These are phyloP conservation scores for Malurus alboscapulatus DNA, from an alignment of 2,113 vertebrate genomes.

Conservation along the genomic window DNA sequence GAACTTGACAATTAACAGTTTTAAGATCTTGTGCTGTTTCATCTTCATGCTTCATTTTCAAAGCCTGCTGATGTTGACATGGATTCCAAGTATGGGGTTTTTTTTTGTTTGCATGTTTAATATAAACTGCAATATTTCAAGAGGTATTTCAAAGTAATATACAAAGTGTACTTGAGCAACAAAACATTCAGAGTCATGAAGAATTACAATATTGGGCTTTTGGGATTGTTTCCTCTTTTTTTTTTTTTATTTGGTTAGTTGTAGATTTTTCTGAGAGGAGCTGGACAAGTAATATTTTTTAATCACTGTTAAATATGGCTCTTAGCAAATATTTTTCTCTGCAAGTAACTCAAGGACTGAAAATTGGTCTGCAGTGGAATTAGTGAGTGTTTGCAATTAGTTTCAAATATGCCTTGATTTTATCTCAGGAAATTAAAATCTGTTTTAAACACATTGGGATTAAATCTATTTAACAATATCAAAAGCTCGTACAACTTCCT, in stretches of 20 bases:
- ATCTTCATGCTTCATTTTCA: neutral
- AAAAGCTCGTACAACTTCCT: neutral
- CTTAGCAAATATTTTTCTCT: neutral
- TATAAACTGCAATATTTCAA: neutral
- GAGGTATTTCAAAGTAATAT: neutral
- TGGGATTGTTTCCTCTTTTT: fast-evolving
- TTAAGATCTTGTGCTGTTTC: neutral
- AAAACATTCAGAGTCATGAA: neutral
- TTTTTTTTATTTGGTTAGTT: neutral
- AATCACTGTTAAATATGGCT: neutral
- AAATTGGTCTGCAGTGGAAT: neutral
- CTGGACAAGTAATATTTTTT: neutral
- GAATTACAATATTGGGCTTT: neutral
- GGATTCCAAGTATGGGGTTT: neutral
- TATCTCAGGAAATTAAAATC: neutral
- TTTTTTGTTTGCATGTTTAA: neutral
- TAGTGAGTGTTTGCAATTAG: neutral
- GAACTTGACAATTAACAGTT: neutral
- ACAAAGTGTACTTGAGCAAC: neutral
- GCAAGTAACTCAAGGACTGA: neutral
- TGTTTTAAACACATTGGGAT: neutral
- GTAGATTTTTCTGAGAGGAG: neutral
- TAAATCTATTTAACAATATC: neutral
- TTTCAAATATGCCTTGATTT: neutral
- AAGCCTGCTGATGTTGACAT: neutral